phyloP scores from a whole-genome alignment of 1,140 invertebrate species.

The Drosophila carrolli region DNA sequence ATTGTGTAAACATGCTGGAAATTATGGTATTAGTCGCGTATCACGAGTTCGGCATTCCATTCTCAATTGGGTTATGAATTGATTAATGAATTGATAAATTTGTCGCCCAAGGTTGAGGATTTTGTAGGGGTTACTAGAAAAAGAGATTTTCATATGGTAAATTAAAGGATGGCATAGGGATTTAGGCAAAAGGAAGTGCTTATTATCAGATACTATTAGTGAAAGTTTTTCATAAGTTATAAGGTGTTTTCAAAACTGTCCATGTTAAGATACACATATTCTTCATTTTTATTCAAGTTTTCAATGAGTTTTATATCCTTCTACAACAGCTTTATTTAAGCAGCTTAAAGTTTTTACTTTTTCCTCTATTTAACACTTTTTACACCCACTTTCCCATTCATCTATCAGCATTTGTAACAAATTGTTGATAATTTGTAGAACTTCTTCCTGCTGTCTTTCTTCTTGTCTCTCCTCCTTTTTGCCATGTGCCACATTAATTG shows the following conservation, averaged over 20 bases:
- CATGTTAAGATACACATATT: too few relatives aligned
- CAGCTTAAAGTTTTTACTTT: neutral
- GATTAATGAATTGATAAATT: conserved; percentile 58
- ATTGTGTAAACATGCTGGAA: conserved; percentile 82
- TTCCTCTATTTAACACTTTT: neutral
- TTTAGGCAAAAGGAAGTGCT: neutral
- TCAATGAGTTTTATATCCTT: too few relatives aligned
- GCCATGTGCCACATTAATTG: conserved; percentile 58
- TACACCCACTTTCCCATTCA: neutral
- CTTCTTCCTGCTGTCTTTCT: conserved; percentile 30
- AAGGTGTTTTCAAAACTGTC: too few relatives aligned
- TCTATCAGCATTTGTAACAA: conserved; percentile 45
- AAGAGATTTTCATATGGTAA: conserved; percentile 30
- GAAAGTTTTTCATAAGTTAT: too few relatives aligned
- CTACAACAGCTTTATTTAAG: neutral
- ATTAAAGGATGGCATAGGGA: conserved; percentile 5
- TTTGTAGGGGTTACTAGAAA: neutral
- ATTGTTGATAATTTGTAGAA: conserved; percentile 38
- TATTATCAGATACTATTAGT: neutral
- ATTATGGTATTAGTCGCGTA: conserved; percentile 74
- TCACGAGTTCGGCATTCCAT: conserved; percentile 50
- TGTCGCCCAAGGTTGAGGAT: conserved; percentile 22
- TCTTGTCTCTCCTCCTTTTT: conserved; percentile 2
- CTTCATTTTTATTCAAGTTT: too few relatives aligned
- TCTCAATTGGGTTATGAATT: conserved; percentile 51